Evolutionary conservation across 2,113 vertebrate genomes (phyloP).

Genomic region (Athene noctua): DNA sequence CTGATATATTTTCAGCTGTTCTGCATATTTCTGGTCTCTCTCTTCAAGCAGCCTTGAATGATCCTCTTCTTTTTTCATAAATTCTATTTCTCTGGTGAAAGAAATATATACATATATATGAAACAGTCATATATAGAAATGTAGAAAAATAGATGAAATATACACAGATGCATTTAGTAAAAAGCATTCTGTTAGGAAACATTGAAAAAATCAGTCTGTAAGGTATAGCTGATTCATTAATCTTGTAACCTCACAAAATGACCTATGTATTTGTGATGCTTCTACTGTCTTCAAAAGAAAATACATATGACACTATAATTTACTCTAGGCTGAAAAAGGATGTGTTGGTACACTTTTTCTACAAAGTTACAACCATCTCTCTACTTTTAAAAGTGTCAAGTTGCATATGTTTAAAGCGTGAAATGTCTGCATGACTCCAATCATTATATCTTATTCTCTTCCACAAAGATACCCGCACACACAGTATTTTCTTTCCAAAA

Average conservation of each 20-base stretch:
- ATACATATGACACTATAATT: background rate
- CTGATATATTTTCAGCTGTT: conserved; percentile 79
- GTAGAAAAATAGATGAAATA: background rate
- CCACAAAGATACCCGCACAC: background rate
- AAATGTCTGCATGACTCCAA: background rate
- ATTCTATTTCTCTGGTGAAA: conserved; percentile 83
- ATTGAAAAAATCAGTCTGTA: background rate
- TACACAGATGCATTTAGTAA: background rate
- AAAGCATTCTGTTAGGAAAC: background rate
- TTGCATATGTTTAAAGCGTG: background rate
- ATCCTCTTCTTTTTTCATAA: conserved; percentile 87
- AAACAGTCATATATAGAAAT: background rate
- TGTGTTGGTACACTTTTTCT: background rate
- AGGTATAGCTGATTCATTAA: background rate
- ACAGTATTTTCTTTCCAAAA: background rate
- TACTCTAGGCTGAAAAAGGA: background rate
- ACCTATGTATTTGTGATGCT: background rate
- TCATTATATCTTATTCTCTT: background rate
- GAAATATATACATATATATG: background rate
- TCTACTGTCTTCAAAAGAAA: background rate
- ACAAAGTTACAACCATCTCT: background rate
- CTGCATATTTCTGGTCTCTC: conserved; percentile 80
- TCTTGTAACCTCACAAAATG: background rate
- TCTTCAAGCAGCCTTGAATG: conserved; percentile 80
- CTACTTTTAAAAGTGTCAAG: background rate